Base-by-base conservation (phyloP, 2,888 invertebrate genomes). In the Cephus sareptanus region DNA sequence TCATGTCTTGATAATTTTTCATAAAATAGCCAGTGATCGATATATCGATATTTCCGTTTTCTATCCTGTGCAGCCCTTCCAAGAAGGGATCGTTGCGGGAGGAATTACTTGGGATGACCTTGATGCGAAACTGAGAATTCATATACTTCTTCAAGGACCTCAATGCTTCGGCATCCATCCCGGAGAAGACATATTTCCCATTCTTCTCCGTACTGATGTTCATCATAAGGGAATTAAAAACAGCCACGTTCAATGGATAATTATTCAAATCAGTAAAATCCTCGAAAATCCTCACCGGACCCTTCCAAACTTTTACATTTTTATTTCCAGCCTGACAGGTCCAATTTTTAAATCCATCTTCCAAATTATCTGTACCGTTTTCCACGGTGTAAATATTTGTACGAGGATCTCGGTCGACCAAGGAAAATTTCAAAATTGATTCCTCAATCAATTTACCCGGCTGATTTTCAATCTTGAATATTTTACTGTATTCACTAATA, bases 11-110 rank as follows among this genome's bases (percentile, higher is more conserved):
- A 75, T 89, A 89, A 0, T 15, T 0, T 56, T 86, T 85, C 3
- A 77, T 34, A 31, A 89, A 87, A 76, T 82, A 87, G 0, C 82
- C 81, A 2, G 85, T 87, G 11, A 87, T 71, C 0, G 85, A 73
- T 23, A 87, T 56, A 9, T 88, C 85, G 2, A 78, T 73, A 15
- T 78, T 35, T 0, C 80, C 82, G 0, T 34, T 30, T 1, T 83
- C 80, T 23, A 88, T 76, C 11, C 35, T 56, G n/a, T 6, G 71
- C 34, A 89, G 75, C 0, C 83, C 80, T 0, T 11, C 34, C 0
- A 83, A 75, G 75, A 87, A 89, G 0, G 86, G 87, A 79, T 89
- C 88, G n/a, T 71, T 76, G 0, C 30, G 69, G 0, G 56, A 56
- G 4, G 76, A 75, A 1, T 37, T 11, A 3, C 75, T 69, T 0